Evolutionary conservation across 2,888 invertebrate genomes (phyloP).

Genomic region (Dromius quadrimaculatus): DNA sequence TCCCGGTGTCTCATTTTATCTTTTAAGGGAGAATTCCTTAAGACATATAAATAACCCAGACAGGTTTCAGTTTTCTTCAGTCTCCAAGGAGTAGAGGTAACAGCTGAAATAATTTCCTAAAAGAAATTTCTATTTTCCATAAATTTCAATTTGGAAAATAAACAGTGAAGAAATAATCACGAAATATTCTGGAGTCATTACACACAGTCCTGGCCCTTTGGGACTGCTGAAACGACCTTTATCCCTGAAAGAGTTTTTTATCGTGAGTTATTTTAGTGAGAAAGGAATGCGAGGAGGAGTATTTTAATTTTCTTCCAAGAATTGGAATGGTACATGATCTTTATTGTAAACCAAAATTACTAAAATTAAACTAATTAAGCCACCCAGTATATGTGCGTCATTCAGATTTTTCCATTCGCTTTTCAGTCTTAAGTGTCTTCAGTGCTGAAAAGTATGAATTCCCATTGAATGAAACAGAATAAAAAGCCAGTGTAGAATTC

Average conservation of each 20-base stretch:
- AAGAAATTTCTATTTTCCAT: conserved; percentile 29
- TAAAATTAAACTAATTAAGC: too few relatives aligned
- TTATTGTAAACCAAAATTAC: too few relatives aligned
- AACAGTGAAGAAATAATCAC: conserved; percentile 21
- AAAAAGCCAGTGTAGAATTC: conserved; percentile 29
- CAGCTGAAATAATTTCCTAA: conserved; percentile 29
- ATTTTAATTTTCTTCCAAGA: too few relatives aligned
- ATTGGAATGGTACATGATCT: too few relatives aligned
- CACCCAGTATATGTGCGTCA: too few relatives aligned
- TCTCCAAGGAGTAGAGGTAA: conserved; percentile 4
- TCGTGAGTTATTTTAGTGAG: background rate
- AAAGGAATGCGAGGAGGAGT: too few relatives aligned
- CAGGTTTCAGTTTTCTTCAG: background rate
- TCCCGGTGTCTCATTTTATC: background rate
- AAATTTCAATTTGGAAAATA: conserved; percentile 25
- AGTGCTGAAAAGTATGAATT: conserved; percentile 32
- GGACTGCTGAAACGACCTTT: background rate
- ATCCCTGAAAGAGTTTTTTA: background rate
- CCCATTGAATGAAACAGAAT: conserved; percentile 46
- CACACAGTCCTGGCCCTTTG: background rate
- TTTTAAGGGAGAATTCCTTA: conserved; percentile 15
- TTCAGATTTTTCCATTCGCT: background rate
- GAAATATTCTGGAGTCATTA: conserved; percentile 21
- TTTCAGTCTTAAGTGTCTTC: background rate
- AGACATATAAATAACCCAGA: conserved; percentile 9